Base-by-base conservation (phyloP, 2,888 invertebrate species). In the Torymus aiolomorphi region DNA sequence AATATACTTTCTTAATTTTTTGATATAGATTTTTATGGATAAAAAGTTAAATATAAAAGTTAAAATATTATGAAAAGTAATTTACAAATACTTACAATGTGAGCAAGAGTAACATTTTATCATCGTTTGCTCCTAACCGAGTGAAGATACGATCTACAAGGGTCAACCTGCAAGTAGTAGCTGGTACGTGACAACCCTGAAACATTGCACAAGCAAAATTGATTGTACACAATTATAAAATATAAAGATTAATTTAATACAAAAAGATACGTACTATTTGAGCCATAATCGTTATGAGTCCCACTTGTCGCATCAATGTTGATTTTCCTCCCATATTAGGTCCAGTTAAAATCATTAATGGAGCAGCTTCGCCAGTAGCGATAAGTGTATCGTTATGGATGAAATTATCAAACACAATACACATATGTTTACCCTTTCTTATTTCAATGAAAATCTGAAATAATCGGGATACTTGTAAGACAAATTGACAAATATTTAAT, bases 321-420 rank as follows among this genome's bases (percentile, higher is more conserved):
- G 98, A 98, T 91, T 99, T 99, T 83, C 99, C 99, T 70, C 99
- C 99, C 99, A 99, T 99, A 91, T 99, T 99, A 0, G 99, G 98
- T 0, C 99, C 99, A 66, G 85, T 85, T 11, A 85, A 92, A 66
- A 97, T 92, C 16, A 95, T 91, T n/a, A 94, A 88, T 0, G 94
- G 91, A 0, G 93, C 92, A 12, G 92, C 89, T 0, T 90, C 91
- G 0, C 92, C 92, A 0, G 88, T 89, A 0, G 96, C 97, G 69
- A 98, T 91, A 12, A 91, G 88, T 0, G 96, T 94, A 88, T 97
- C 96, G 90, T 99, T 99, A 0, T 98, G 97, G 84, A 99, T 98
- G 88, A 97, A 98, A 84, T 95, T 95, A 72, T 95, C 95, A 0
- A 94, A 92, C 0, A 92, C 88, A 11, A 96, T 93, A 88, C 97